Conservation (phyloP, 2,113 vertebrate species). For the Deroptyus accipitrinus region DNA sequence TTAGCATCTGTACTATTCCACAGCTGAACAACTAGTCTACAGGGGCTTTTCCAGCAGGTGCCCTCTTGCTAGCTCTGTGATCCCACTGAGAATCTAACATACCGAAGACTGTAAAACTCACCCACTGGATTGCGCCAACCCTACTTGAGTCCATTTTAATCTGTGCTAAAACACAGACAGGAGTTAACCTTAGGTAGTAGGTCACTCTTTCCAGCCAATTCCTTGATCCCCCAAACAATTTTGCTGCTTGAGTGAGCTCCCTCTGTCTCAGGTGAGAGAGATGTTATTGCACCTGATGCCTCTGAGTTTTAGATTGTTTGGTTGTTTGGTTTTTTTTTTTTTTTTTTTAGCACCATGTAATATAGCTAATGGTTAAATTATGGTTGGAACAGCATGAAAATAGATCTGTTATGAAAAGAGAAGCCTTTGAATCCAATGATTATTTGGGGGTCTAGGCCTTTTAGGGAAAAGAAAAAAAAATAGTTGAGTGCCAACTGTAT, state of each 20-base stretch:
- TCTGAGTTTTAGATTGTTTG: background rate
- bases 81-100: background rate
- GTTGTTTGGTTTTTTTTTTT: background rate
- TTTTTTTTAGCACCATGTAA: background rate
- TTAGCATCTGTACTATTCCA: background rate
- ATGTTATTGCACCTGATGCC: background rate
- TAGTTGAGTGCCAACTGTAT: background rate
- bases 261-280: background rate
- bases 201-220: background rate
- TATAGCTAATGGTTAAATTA: background rate
- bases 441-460: background rate
- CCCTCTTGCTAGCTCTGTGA: background rate
- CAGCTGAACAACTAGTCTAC: background rate
- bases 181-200: background rate
- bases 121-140: background rate
- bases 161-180: background rate
- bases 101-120: background rate
- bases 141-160: background rate
- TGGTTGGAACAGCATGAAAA: background rate
- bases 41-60: background rate
- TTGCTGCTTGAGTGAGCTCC: background rate
- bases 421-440: background rate
- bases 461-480: background rate
- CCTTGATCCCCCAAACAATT: background rate
- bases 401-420: background rate